Percentiles rank a stretch among this genome's conserved stretches.
Conservation (phyloP, 2,113 vertebrate genomes). For the Phainopepla nitens region DNA sequence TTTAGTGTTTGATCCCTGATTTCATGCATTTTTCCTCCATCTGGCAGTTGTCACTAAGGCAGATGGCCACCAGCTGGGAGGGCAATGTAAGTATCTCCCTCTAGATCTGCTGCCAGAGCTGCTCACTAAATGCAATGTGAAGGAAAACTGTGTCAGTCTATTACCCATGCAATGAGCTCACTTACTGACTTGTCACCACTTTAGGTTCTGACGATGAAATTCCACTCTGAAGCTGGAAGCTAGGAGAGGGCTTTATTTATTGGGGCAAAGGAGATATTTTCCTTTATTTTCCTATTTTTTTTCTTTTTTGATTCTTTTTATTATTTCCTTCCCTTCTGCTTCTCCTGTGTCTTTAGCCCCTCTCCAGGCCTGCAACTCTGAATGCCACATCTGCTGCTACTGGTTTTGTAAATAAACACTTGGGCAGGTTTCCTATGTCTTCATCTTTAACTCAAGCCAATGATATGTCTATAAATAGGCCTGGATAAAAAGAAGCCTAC, state of each 20-base stretch:
- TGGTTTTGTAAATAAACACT: conserved; percentile 3
- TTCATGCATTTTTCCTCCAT: conserved; percentile 70
- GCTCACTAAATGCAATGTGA: conserved; percentile 50
- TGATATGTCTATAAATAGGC: neutral
- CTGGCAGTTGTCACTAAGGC: conserved; percentile 79
- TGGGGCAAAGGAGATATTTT: neutral
- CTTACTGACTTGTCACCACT: conserved; percentile 51
- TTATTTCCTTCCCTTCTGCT: neutral
- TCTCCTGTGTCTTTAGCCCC: neutral
- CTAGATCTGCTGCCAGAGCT: conserved; percentile 35
- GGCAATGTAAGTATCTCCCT: conserved; percentile 56
- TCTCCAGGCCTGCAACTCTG: neutral
- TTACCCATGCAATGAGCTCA: neutral
- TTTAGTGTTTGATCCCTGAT: conserved; percentile 71
- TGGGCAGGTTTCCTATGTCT: neutral
- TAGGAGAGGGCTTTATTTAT: neutral
- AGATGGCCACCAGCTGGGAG: conserved; percentile 80
- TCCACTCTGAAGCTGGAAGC: neutral
- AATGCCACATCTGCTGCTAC: neutral
- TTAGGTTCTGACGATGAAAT: neutral
- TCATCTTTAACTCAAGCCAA: neutral
- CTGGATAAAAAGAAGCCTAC: neutral
- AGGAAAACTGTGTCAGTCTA: conserved; percentile 14
- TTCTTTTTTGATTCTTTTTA: neutral
- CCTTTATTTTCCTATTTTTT: neutral